Evolutionary conservation across 2,113 vertebrate genomes (phyloP).

Genomic region (Seriola aureovittata): DNA sequence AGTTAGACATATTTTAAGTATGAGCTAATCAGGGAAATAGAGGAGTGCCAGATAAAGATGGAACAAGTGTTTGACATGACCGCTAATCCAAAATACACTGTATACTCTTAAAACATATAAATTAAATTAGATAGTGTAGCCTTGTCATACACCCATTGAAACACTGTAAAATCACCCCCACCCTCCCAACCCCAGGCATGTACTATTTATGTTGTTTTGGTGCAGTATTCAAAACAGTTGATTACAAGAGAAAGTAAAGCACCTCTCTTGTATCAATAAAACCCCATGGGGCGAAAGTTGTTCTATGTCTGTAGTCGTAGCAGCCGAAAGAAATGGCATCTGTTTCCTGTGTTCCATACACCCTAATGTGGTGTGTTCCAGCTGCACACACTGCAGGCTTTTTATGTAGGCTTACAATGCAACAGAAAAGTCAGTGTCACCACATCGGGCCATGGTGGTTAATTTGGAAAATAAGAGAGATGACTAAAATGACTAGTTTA

Average conservation of each 20-base stretch:
- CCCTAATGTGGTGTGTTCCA: conserved; percentile 78
- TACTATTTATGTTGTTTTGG: conserved; percentile 55
- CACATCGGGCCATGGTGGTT: conserved; percentile 29
- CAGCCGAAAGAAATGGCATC: conserved; percentile 84
- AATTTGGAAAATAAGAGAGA: conserved; percentile 11
- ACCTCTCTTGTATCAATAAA: conserved; percentile 69
- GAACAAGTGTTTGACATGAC: neutral
- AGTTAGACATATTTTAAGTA: neutral
- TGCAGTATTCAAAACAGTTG: conserved; percentile 76
- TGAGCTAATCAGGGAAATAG: neutral
- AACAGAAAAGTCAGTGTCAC: conserved; percentile 54
- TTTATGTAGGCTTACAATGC: conserved; percentile 48
- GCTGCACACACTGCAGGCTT: conserved; percentile 71
- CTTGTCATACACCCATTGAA: neutral
- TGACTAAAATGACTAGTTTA: neutral
- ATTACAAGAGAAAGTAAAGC: conserved; percentile 77
- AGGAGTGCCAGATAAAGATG: neutral
- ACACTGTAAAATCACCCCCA: neutral
- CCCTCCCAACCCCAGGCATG: too few species aligned
- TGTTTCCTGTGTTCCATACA: conserved; percentile 87
- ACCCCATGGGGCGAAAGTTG: conserved; percentile 83
- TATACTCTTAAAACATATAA: neutral
- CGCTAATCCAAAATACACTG: neutral
- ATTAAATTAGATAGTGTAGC: neutral
- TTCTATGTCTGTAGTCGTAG: conserved; percentile 82